Evolutionary conservation across 2,797 vertebrate genomes (phyloP).

Genomic region (Carcharodon carcharias): DNA sequence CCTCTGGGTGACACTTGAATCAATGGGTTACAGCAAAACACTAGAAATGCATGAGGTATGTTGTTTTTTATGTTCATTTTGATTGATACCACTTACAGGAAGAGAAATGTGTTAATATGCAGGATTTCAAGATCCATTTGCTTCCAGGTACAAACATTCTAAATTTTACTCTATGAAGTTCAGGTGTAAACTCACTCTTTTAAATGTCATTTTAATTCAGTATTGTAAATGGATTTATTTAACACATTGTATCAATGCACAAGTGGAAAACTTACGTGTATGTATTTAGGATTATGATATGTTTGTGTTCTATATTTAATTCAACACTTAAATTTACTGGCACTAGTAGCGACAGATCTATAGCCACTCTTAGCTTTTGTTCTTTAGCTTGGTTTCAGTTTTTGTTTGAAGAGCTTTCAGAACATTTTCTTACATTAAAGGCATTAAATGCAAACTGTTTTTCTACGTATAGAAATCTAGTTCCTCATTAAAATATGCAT

Average conservation of each 20-base stretch:
- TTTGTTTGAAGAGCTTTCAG: not conserved
- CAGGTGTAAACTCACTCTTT: not conserved
- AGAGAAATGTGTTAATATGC: not conserved
- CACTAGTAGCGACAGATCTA: not conserved
- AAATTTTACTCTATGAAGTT: not conserved
- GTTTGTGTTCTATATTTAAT: not conserved
- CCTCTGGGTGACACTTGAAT: slow-evolving; percentile 80
- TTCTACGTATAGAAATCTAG: too few relatives aligned
- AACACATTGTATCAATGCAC: not conserved
- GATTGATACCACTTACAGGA: not conserved
- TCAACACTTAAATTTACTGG: not conserved
- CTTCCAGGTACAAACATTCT: not conserved
- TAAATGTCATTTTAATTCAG: not conserved
- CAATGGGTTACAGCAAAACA: slow-evolving; percentile 81
- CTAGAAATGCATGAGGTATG: slow-evolving; percentile 78
- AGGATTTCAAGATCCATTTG: slow-evolving; percentile 12
- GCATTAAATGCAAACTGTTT: not conserved
- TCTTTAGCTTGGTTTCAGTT: not conserved
- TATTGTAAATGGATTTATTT: slow-evolving; percentile 1
- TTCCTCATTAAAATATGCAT: not conserved
- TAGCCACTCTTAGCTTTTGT: not conserved
- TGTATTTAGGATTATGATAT: not conserved
- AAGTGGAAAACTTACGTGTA: not conserved
- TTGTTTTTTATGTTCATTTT: not conserved
- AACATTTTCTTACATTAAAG: not conserved